Conservation (phyloP, 2,797 vertebrate species). For the Distichodus sexfasciatus region DNA sequence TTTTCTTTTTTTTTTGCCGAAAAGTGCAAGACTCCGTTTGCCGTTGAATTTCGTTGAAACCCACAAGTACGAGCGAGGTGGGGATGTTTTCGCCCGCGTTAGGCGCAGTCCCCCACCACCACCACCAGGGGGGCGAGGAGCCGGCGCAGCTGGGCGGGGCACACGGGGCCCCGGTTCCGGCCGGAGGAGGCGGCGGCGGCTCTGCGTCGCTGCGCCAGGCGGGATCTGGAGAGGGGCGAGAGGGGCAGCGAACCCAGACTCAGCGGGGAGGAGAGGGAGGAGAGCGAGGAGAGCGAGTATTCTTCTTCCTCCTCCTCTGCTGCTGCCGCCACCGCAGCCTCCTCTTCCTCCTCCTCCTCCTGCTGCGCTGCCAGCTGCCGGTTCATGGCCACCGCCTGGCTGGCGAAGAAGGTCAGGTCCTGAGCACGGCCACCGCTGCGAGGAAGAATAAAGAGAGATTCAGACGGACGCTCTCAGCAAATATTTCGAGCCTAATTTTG, state of each 20-base stretch:
- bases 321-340: too few species aligned
- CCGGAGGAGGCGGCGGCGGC: too few species aligned
- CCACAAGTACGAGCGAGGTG: too few species aligned
- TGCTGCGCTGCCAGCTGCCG: constrained; percentile 88
- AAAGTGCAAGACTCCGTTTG: too few species aligned
- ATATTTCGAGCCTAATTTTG: too few species aligned
- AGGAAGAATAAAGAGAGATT: background rate
- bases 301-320: constrained; percentile 58
- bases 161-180: constrained; percentile 73
- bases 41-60: too few species aligned
- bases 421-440: constrained; percentile 89
- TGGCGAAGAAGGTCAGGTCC: constrained; percentile 92
- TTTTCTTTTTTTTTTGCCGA: too few species aligned
- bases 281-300: background rate
- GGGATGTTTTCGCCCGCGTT: constrained; percentile 39
- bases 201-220: constrained; percentile 86
- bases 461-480: too few species aligned
- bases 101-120: constrained; percentile 86
- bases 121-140: constrained; percentile 84
- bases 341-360: constrained; percentile 75
- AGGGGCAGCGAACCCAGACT: constrained; percentile 83
- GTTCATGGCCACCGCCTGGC: constrained; percentile 92
- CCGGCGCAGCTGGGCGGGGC: constrained; percentile 74
- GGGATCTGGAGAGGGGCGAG: constrained; percentile 86
- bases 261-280: constrained; percentile 65